phyloP scores from a whole-genome alignment of 37 sponge, comb jelly and placozoan genomes.

The Mnemiopsis leidyi region DNA sequence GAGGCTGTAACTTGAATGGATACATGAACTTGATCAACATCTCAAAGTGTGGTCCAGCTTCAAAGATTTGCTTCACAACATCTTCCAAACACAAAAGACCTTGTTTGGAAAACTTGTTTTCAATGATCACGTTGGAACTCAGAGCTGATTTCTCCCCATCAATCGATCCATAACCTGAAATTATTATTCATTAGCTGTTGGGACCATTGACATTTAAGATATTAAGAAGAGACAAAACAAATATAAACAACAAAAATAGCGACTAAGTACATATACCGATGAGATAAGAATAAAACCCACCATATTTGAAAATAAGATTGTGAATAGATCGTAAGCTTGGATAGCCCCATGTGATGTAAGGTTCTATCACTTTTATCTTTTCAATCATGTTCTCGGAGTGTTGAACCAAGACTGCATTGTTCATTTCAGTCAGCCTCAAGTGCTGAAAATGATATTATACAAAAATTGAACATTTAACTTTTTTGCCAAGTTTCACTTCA shows the following conservation, averaged over 20 bases:
- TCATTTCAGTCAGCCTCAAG: slow-evolving; percentile 39
- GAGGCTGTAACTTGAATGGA: slow-evolving; percentile 28
- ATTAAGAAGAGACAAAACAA: too few species aligned
- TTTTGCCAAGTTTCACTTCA: too few species aligned
- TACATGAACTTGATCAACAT: slow-evolving; percentile 29
- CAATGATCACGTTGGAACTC: slow-evolving; percentile 58
- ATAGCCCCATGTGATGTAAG: slow-evolving; percentile 56
- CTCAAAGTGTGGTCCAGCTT: slow-evolving; percentile 28
- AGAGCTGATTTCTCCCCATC: neutral
- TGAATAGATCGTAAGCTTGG: slow-evolving; percentile 47
- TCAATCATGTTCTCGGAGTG: slow-evolving; percentile 23
- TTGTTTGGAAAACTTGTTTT: slow-evolving; percentile 24
- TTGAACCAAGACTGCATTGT: slow-evolving; percentile 47
- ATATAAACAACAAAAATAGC: too few species aligned
- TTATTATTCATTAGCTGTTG: too few species aligned
- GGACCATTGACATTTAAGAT: too few species aligned
- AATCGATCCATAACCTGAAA: slow-evolving; percentile 6
- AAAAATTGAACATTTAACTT: too few species aligned
- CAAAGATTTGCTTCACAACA: slow-evolving; percentile 29
- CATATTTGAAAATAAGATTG: slow-evolving; percentile 58
- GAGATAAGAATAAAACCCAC: slow-evolving; percentile 4
- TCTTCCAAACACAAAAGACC: slow-evolving; percentile 49
- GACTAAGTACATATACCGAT: too few species aligned
- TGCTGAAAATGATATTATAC: slow-evolving; percentile 1
- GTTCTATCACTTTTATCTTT: slow-evolving; percentile 24